Evolutionary conservation across 2,888 invertebrate genomes (phyloP), one percentile per base, ranked within the genome.

Genomic region (Gasteruption jaculator): DNA sequence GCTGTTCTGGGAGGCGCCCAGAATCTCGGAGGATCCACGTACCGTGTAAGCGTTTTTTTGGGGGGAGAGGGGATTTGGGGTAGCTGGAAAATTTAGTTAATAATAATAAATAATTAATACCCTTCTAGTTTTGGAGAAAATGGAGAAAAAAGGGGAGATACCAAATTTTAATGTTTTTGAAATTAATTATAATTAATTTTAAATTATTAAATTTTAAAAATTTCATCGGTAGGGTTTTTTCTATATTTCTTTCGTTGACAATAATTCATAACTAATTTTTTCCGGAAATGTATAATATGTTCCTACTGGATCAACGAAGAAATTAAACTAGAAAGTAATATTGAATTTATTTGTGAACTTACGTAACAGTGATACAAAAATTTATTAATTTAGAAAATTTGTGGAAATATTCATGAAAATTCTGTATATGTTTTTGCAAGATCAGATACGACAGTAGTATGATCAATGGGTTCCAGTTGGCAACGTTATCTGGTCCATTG

Each of bases 401-500:
- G 12, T 5, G 12, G 12, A 27, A n/a, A 6, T n/a, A 11, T n/a
- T n/a, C n/a, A n/a, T n/a, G n/a, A n/a, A n/a, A n/a, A n/a, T n/a
- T n/a, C n/a, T n/a, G n/a, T 11, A 6, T 27, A 31, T 18, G 37
- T 42, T 20, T 45, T 49, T 43, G 11, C 46, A 19, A 26, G 24
- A 37, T 43, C 43, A 68, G 68, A 44, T 70, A 65, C 65, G 90
- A 89, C 59, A 85, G 83, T 63, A 85, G 85, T 66, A 83, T 93
- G 63, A 76, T 91, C 3, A 90, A 87, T 71, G 92, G 91, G 6
- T 85, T 93, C 71, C 87, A 91, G 76, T 71, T 92, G 70, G 88
- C 90, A 5, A 82, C 91, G 18, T 71, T 86, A 38, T 83, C 91
- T 27, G 99, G 99, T 0, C 97, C 97, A 0, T 70, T 99, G 30